phyloP scores from a whole-genome alignment of 2,888 invertebrate species.

The Euplagia quadripunctaria region DNA sequence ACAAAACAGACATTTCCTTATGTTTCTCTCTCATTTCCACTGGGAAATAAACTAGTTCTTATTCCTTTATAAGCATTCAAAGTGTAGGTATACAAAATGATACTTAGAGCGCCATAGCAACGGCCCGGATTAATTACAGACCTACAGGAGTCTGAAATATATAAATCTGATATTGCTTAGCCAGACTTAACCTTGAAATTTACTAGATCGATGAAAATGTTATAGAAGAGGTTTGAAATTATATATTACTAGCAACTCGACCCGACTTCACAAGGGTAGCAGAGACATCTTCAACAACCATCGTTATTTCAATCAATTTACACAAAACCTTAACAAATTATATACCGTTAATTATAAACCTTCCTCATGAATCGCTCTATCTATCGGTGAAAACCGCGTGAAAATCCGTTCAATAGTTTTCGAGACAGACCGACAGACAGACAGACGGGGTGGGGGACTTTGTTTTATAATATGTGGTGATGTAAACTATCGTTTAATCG shows the following conservation, averaged over 20 bases:
- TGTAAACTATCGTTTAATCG: neutral
- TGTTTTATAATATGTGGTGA: too few species aligned
- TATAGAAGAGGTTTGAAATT: neutral
- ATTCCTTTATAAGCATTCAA: slow-evolving; percentile 19
- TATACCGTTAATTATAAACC: too few species aligned
- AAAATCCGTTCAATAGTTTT: too few species aligned
- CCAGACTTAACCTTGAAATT: neutral
- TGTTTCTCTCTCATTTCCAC: slow-evolving; percentile 16
- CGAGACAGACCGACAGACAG: too few species aligned
- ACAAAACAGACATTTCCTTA: slow-evolving; percentile 16
- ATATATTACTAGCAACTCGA: too few species aligned
- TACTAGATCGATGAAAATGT: neutral
- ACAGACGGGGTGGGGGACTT: too few species aligned
- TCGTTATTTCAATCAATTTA: too few species aligned
- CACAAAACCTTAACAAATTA: too few species aligned
- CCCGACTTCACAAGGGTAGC: too few species aligned
- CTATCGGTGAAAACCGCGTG: too few species aligned
- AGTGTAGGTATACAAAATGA: slow-evolving; percentile 7
- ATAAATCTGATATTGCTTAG: slow-evolving; percentile 6
- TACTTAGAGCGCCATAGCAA: neutral
- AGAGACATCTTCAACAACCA: too few species aligned
- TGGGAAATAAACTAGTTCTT: slow-evolving; percentile 23
- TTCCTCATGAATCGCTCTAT: too few species aligned
- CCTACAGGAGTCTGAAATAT: slow-evolving; percentile 2
- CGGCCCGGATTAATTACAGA: slow-evolving; percentile 14